These are phyloP conservation scores for Cuculus canorus DNA, from an alignment of 2,797 vertebrate species.

Conservation along the genomic window DNA sequence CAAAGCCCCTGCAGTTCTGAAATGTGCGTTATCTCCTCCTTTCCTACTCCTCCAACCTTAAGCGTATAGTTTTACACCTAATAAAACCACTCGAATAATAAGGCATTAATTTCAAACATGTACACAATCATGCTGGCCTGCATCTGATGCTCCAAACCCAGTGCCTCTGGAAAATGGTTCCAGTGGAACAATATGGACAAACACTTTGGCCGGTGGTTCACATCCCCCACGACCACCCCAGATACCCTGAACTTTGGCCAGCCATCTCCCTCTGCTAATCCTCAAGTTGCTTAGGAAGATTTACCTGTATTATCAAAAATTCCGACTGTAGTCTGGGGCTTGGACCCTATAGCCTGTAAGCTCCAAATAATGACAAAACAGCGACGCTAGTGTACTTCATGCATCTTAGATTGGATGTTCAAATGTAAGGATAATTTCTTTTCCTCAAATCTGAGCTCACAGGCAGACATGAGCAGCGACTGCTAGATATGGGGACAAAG, in stretches of 20 bases:
- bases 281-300: constrained; percentile 16
- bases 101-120: not conserved
- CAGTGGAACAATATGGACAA: not conserved
- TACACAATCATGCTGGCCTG: not conserved
- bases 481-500: not conserved
- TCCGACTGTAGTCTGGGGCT: not conserved
- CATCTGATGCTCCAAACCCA: not conserved
- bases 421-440: not conserved
- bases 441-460: not conserved
- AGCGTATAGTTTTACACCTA: not conserved
- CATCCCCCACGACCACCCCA: not conserved
- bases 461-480: accelerated
- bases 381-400: not conserved
- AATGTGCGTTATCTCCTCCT: constrained; percentile 9
- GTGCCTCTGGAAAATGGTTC: not conserved
- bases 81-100: not conserved
- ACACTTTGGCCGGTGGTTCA: not conserved
- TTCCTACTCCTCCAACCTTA: not conserved
- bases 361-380: not conserved
- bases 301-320: constrained; percentile 26
- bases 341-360: accelerated
- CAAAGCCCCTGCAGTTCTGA: constrained; percentile 52
- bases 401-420: not conserved
- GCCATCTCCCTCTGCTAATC: not conserved
- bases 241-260: constrained; percentile 14